Evolutionary conservation across 2,888 invertebrate species (phyloP).

Genomic region (Hetaerina titia): DNA sequence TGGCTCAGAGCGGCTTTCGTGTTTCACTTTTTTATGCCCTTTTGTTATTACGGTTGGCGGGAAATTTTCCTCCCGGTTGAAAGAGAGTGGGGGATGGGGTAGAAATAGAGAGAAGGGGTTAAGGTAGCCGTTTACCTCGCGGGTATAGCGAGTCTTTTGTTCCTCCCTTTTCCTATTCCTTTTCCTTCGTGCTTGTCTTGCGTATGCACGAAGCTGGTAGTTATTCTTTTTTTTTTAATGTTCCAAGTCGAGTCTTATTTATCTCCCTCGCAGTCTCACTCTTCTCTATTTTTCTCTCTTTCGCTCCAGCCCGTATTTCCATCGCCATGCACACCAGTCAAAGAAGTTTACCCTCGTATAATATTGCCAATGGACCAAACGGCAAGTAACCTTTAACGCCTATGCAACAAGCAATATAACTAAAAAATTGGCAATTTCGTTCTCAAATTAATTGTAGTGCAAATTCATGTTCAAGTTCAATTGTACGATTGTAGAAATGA

Average conservation of each 20-base stretch:
- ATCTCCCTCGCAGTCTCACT: not conserved
- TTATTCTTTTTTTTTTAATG: not conserved
- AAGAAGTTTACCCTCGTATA: not conserved
- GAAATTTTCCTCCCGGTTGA: conserved; percentile 37
- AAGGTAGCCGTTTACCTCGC: conserved; percentile 42
- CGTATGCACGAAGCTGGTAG: conserved; percentile 24
- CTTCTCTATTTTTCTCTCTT: not conserved
- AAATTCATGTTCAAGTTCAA: too few relatives aligned
- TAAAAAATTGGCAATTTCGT: too few relatives aligned
- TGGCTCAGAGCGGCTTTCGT: conserved; percentile 20
- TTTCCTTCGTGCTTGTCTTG: not conserved
- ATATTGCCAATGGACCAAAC: too few relatives aligned
- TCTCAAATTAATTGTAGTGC: too few relatives aligned
- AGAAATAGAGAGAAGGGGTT: conserved; percentile 13
- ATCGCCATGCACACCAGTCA: not conserved
- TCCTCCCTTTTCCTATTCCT: conserved; percentile 28
- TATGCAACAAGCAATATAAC: too few relatives aligned
- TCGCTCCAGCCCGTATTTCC: not conserved
- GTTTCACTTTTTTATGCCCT: conserved; percentile 3
- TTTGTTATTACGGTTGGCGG: conserved; percentile 49
- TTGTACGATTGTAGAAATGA: too few relatives aligned
- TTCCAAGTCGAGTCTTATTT: conserved; percentile 35
- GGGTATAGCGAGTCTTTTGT: conserved; percentile 49
- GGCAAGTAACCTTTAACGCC: too few relatives aligned
- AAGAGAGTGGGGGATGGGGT: not conserved